Evolutionary conservation across 2,113 vertebrate genomes (phyloP).

Genomic region (Poeciliopsis occidentalis): DNA sequence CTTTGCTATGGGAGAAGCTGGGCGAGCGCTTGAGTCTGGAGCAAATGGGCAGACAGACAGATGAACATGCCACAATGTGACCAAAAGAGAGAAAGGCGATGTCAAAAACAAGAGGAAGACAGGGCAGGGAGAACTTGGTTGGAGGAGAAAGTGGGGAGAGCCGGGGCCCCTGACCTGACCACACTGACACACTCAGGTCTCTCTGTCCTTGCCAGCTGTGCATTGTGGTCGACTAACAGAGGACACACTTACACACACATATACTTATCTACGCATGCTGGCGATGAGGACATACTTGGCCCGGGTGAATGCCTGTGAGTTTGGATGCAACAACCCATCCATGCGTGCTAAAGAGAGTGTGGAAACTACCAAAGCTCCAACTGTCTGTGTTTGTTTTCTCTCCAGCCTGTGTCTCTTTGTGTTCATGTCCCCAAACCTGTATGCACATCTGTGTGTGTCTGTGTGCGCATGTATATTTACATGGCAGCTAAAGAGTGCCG

Average conservation of each 20-base stretch:
- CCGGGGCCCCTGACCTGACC: conserved; percentile 74
- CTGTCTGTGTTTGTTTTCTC: conserved; percentile 66
- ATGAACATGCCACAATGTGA: conserved; percentile 64
- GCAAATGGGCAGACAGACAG: conserved; percentile 54
- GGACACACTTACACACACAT: conserved; percentile 71
- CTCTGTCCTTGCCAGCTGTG: conserved; percentile 74
- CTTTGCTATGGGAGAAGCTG: conserved; percentile 58
- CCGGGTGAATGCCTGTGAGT: conserved; percentile 38
- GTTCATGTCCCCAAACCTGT: conserved; percentile 60
- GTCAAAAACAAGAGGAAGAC: conserved; percentile 58
- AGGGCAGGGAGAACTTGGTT: conserved; percentile 41
- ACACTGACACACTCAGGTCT: conserved; percentile 75
- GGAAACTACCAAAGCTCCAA: conserved; percentile 50
- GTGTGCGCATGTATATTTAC: conserved; percentile 53
- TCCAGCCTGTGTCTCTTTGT: conserved; percentile 49
- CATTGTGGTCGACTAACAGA: conserved; percentile 67
- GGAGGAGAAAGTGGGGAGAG: conserved; percentile 57
- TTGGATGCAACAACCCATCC: conserved; percentile 56
- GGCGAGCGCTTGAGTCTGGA: conserved; percentile 53
- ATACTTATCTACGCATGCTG: conserved; percentile 75
- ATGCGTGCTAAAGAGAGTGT: conserved; percentile 60
- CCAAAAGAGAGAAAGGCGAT: conserved; percentile 55
- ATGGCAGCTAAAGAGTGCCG: conserved; percentile 50
- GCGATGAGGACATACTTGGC: conserved; percentile 78
- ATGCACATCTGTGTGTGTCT: conserved; percentile 57